Conservation (phyloP, 2,888 invertebrate genomes). For the Caenorhabditis afra region DNA sequence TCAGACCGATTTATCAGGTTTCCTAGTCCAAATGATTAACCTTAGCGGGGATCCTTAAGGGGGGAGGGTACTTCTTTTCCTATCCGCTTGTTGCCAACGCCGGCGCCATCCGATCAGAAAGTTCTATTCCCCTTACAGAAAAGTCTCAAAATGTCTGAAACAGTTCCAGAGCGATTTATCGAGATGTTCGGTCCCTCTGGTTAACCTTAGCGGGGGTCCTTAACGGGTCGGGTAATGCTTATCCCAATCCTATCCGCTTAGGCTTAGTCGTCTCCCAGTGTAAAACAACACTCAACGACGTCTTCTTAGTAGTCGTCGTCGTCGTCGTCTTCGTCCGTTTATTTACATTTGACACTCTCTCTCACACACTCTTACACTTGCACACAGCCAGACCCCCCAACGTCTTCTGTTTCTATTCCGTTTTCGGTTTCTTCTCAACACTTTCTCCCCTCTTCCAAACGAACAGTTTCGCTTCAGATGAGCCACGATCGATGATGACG, state of each 20-base stretch:
- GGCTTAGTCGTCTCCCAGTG: conserved; percentile 10
- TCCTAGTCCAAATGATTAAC: too few relatives aligned
- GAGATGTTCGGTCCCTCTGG: too few relatives aligned
- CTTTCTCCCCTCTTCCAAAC: background rate
- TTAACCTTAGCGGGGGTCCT: too few relatives aligned
- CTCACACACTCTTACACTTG: conserved; percentile 8
- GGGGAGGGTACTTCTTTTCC: too few relatives aligned
- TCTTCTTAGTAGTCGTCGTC: conserved; percentile 1
- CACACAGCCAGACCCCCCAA: too few relatives aligned
- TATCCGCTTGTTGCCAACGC: too few relatives aligned
- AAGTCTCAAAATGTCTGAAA: too few relatives aligned
- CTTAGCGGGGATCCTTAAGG: too few relatives aligned
- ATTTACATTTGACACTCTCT: conserved; percentile 50
- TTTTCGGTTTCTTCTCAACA: conserved; percentile 15
- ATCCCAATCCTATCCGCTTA: background rate
- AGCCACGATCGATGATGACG: conserved; percentile 15
- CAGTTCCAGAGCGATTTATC: too few relatives aligned
- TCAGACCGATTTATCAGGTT: too few relatives aligned
- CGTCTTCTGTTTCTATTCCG: conserved; percentile 16
- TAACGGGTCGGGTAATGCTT: background rate
- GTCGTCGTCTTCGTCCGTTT: conserved; percentile 25
- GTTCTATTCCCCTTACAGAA: too few relatives aligned
- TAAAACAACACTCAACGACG: conserved; percentile 37
- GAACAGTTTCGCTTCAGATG: background rate
- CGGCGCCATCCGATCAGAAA: too few relatives aligned